phyloP scores from a whole-genome alignment of 1,140 invertebrate species.

The Idris sp. region DNA sequence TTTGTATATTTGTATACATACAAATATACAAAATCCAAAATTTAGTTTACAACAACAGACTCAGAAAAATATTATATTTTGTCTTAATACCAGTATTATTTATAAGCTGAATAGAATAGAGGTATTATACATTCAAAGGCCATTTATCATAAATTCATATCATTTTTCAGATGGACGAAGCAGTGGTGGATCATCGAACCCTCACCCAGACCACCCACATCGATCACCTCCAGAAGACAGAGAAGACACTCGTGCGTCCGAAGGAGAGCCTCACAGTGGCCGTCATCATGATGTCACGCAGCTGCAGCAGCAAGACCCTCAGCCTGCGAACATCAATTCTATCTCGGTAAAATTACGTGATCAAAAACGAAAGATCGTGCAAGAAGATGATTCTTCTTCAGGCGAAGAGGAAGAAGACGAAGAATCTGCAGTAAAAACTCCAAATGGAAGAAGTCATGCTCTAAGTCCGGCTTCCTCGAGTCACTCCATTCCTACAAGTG shows the following conservation, averaged over 20 bases:
- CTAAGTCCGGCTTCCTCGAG: slow-evolving; percentile 82
- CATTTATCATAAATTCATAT: no score
- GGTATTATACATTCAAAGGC: no score
- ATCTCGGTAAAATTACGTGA: slow-evolving; percentile 72
- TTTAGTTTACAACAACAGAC: no score
- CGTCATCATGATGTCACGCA: slow-evolving; percentile 79
- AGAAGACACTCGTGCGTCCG: slow-evolving; percentile 78
- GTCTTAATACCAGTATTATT: no score
- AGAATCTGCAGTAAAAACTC: slow-evolving; percentile 59
- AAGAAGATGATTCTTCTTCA: slow-evolving; percentile 79
- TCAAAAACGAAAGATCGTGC: slow-evolving; percentile 78
- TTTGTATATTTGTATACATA: no score
- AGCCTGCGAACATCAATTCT: slow-evolving; percentile 58
- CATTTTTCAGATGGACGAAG: slow-evolving; percentile 78
- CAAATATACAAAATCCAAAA: no score
- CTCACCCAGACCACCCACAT: slow-evolving; percentile 77
- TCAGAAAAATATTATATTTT: no score
- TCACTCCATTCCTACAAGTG: slow-evolving; percentile 72
- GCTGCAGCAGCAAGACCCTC: slow-evolving; percentile 72
- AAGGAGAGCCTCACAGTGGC: slow-evolving; percentile 78
- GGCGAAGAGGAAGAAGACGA: slow-evolving; percentile 80
- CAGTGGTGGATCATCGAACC: slow-evolving; percentile 80
- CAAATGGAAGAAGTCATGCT: slow-evolving; percentile 74
- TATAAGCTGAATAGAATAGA: no score
- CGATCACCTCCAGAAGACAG: slow-evolving; percentile 79